Conservation (phyloP, 2,888 invertebrate species). For the Caenorhabditis sp. region DNA sequence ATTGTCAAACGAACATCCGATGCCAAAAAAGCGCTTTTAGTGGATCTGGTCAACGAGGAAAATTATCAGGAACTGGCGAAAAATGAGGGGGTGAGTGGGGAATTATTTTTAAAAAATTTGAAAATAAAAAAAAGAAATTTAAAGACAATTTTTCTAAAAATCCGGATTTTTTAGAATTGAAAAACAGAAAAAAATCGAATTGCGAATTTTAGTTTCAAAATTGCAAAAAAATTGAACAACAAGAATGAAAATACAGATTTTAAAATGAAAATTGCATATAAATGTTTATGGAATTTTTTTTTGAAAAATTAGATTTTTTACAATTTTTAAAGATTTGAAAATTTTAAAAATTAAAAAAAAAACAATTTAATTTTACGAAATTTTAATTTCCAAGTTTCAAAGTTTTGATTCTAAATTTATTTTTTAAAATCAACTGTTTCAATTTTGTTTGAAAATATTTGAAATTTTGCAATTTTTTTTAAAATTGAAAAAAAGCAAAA, state of each 20-base stretch:
- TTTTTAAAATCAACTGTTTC: too few species aligned
- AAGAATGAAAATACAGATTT: too few species aligned
- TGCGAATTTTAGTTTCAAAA: too few species aligned
- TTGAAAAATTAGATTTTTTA: too few species aligned
- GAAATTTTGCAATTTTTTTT: too few species aligned
- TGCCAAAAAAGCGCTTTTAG: constrained; percentile 65
- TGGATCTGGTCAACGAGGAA: constrained; percentile 78
- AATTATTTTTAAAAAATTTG: too few species aligned
- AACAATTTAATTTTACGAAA: too few species aligned
- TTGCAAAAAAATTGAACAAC: too few species aligned
- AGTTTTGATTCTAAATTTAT: neutral
- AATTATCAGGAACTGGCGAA: constrained; percentile 63
- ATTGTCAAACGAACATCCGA: constrained; percentile 59
- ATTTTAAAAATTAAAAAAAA: neutral
- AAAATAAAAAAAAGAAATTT: neutral
- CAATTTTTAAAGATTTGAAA: neutral
- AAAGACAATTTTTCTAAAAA: constrained; percentile 1
- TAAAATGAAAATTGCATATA: neutral
- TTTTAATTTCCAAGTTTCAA: neutral
- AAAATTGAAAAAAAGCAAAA: too few species aligned
- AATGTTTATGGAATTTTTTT: neutral
- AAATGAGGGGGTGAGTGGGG: constrained; percentile 63
- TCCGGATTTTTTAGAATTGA: too few species aligned
- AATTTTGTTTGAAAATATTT: too few species aligned
- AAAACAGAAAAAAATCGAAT: too few species aligned